phyloP scores from a whole-genome alignment of 2,797 vertebrate species.

The Nyctibius grandis region DNA sequence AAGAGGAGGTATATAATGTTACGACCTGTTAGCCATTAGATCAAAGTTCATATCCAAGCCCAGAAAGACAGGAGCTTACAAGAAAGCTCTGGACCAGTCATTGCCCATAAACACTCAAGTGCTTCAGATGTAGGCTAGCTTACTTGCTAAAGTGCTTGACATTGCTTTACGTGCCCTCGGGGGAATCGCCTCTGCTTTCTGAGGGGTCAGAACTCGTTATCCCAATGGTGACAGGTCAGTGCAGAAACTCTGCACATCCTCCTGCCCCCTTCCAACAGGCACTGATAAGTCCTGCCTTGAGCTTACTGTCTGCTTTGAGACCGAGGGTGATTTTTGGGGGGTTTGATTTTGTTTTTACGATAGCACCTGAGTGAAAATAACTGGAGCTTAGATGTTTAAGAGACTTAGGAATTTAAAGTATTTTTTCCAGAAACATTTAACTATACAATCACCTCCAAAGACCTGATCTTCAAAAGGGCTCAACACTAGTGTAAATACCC shows the following conservation, averaged over 20 bases:
- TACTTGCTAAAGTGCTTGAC: background rate
- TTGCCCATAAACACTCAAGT: background rate
- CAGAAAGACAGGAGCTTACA: background rate
- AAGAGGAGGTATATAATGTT: background rate
- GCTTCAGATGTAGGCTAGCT: background rate
- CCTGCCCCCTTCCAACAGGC: background rate
- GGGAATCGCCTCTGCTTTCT: background rate
- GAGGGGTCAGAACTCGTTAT: background rate
- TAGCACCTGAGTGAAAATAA: background rate
- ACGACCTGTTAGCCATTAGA: background rate
- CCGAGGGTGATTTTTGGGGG: fast-evolving
- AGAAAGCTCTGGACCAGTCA: background rate
- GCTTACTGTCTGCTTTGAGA: background rate
- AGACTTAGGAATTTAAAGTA: background rate
- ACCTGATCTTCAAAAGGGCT: background rate
- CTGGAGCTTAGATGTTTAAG: background rate
- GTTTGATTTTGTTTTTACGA: background rate
- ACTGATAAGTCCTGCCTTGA: background rate
- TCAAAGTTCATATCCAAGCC: background rate
- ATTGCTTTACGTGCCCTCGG: background rate
- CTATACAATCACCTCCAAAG: background rate
- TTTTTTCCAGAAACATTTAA: background rate
- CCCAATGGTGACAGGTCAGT: background rate
- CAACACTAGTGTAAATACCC: background rate
- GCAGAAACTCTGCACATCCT: background rate